Conservation (phyloP, 2,888 invertebrate genomes). For the Cabera pusaria region DNA sequence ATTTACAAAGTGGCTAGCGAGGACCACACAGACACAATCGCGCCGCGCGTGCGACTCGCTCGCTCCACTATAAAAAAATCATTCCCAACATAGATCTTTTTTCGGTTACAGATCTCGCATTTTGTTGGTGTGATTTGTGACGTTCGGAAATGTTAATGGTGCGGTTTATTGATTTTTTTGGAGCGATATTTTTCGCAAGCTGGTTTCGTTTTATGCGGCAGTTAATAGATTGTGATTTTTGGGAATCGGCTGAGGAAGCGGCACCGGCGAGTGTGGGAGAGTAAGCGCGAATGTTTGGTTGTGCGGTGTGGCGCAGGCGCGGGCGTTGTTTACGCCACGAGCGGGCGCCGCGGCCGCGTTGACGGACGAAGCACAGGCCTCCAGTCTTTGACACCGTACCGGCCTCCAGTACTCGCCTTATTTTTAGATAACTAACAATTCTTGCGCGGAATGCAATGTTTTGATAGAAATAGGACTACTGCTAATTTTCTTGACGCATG, state of each 20-base stretch:
- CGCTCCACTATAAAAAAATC: conserved; percentile 71
- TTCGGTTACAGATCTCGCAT: conserved; percentile 81
- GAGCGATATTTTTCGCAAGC: conserved; percentile 34
- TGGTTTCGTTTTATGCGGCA: conserved; percentile 32
- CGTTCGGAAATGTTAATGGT: conserved; percentile 80
- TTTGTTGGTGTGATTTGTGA: conserved; percentile 83
- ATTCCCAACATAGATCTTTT: conserved; percentile 78
- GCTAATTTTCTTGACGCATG: no score
- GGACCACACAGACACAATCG: conserved; percentile 83
- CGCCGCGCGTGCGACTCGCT: conserved; percentile 80
- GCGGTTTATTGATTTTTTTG: conserved; percentile 66
- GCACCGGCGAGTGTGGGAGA: conserved; percentile 37
- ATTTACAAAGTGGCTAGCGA: conserved; percentile 83
- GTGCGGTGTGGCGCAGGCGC: conserved; percentile 37
- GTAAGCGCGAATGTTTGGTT: conserved; percentile 63
- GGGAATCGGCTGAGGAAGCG: conserved; percentile 35
- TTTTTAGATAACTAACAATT: conserved; percentile 50
- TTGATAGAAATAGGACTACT: conserved; percentile 27
- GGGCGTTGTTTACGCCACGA: conserved; percentile 67
- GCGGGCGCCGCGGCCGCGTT: conserved; percentile 46
- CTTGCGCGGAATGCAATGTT: conserved; percentile 43
- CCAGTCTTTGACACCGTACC: conserved; percentile 70
- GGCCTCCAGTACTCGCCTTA: conserved; percentile 56
- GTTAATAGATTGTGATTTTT: conserved; percentile 22
- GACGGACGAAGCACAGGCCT: conserved; percentile 68